Conservation (phyloP, 2,113 vertebrate genomes). For the Orientallactaga bullata region DNA sequence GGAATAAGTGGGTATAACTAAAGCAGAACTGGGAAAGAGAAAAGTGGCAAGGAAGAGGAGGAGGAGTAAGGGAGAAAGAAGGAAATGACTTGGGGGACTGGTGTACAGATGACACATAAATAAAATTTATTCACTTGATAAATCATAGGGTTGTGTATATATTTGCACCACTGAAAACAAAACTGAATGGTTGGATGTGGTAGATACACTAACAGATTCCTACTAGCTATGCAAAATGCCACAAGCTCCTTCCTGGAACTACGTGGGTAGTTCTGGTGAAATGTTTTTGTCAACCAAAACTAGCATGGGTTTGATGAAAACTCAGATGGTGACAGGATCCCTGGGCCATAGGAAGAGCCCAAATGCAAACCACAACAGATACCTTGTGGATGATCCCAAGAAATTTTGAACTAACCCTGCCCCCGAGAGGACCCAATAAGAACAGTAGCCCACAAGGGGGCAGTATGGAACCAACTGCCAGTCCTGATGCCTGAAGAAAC, state of each 20-base stretch:
- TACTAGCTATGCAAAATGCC: background rate
- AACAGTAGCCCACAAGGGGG: slow-evolving; percentile 54
- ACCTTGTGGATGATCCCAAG: background rate
- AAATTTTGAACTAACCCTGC: background rate
- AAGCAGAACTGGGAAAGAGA: background rate
- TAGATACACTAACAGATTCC: background rate
- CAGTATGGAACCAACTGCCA: background rate
- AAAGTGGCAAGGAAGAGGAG: background rate
- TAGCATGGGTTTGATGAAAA: background rate
- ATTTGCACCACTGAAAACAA: background rate
- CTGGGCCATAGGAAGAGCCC: background rate
- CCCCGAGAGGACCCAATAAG: background rate
- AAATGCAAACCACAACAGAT: background rate
- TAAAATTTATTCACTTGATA: background rate
- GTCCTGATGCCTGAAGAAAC: background rate
- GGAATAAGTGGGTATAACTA: background rate
- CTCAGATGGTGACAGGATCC: background rate
- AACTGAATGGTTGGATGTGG: background rate
- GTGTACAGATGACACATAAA: background rate
- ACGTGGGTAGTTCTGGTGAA: background rate
- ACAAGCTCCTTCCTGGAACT: too few relatives aligned
- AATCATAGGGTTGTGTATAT: background rate
- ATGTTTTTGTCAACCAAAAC: background rate
- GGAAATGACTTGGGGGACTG: background rate
- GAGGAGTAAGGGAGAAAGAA: too few relatives aligned